These are phyloP conservation scores for Parus major DNA, from an alignment of 2,113 vertebrate species.

Conservation along the genomic window DNA sequence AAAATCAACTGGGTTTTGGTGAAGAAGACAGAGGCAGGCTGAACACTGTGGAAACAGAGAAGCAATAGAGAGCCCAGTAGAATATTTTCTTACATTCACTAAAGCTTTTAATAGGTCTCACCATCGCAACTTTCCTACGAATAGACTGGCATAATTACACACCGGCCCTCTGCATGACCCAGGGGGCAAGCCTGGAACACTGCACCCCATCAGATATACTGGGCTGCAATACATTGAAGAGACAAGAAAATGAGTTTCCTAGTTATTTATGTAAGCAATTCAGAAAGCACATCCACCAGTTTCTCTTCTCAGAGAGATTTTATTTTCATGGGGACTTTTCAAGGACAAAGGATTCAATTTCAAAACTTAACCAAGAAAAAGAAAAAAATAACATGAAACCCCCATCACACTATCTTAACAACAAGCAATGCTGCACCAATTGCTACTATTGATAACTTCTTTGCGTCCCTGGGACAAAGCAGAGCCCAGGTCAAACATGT, in stretches of 20 bases:
- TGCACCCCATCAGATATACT: background rate
- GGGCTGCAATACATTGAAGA: background rate
- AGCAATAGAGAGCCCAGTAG: background rate
- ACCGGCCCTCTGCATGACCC: background rate
- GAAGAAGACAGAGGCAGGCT: background rate
- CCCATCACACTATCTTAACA: background rate
- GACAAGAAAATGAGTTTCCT: slow-evolving; percentile 57
- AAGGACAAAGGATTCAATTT: slow-evolving; percentile 41
- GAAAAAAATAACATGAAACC: background rate
- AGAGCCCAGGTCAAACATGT: background rate
- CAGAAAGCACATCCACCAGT: background rate
- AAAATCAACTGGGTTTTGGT: background rate
- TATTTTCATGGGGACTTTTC: slow-evolving; percentile 20
- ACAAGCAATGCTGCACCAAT: background rate
- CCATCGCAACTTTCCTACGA: background rate
- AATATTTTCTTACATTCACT: background rate
- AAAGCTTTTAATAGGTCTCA: background rate
- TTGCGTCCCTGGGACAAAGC: background rate
- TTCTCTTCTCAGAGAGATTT: slow-evolving; percentile 20
- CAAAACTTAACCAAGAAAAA: background rate
- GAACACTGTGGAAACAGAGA: background rate
- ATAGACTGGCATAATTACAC: background rate
- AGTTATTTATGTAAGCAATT: slow-evolving; percentile 64
- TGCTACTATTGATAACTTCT: background rate
- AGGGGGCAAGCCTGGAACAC: background rate